Evolutionary conservation across 2,888 invertebrate genomes (phyloP).

Genomic region (Calameuta idolon): DNA sequence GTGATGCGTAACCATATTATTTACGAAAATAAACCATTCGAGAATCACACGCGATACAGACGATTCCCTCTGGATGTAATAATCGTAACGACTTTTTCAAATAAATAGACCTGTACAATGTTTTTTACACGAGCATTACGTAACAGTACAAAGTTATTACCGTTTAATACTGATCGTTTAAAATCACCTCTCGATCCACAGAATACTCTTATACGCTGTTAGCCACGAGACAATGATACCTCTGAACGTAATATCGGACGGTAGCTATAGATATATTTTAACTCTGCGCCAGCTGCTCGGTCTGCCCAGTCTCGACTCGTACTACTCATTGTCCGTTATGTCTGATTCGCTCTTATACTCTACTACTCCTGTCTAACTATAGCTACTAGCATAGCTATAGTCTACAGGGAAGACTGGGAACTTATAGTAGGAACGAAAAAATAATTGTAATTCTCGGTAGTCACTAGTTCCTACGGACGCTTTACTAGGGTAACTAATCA

Average conservation of each 20-base stretch:
- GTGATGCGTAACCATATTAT: not conserved
- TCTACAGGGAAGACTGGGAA: not conserved
- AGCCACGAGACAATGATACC: not conserved
- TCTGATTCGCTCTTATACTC: not conserved
- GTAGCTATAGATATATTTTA: not conserved
- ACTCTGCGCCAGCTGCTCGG: not conserved
- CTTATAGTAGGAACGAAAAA: not conserved
- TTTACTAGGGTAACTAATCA: not conserved
- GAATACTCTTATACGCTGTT: not conserved
- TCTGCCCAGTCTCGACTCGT: not conserved
- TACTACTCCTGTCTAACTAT: not conserved
- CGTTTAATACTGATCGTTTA: not conserved
- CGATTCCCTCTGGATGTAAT: not conserved
- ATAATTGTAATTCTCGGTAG: not conserved
- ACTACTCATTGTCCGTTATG: not conserved
- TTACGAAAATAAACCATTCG: not conserved
- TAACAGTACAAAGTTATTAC: not conserved
- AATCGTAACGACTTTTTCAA: not conserved
- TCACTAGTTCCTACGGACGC: not conserved
- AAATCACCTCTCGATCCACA: not conserved
- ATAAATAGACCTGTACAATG: not conserved
- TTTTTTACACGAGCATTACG: not conserved
- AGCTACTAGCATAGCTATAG: not conserved
- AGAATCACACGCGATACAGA: not conserved
- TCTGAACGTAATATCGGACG: not conserved